These are phyloP conservation scores for Eclectus roratus DNA, from an alignment of 2,113 vertebrate genomes.

Conservation along the genomic window DNA sequence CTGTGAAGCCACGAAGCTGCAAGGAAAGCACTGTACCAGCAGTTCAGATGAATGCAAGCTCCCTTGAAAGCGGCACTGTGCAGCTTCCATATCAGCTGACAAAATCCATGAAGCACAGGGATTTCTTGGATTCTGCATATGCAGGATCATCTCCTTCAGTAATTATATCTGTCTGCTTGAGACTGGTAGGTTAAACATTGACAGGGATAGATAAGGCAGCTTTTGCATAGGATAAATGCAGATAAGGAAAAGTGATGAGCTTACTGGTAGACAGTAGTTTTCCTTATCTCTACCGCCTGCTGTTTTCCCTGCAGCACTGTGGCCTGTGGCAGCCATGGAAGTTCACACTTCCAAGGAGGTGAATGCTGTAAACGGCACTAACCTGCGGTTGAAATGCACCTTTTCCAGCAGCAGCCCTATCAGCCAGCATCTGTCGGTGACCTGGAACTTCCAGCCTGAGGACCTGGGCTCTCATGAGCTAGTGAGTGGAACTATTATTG, in stretches of 20 bases:
- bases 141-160: neutral
- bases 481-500: conserved; percentile 70
- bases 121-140: neutral
- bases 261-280: neutral
- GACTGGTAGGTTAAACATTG: neutral
- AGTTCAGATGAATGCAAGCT: neutral
- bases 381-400: conserved; percentile 87
- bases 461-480: conserved; percentile 76
- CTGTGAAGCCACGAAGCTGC: neutral
- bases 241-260: neutral
- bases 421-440: conserved; percentile 65
- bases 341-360: conserved; percentile 80
- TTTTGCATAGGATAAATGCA: neutral
- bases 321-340: conserved; percentile 74
- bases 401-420: conserved; percentile 80
- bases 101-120: neutral
- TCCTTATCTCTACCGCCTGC: neutral
- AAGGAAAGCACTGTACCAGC: neutral
- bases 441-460: conserved; percentile 89
- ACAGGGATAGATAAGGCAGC: neutral
- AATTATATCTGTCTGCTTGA: neutral
- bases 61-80: neutral
- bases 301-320: conserved; percentile 63
- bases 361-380: conserved; percentile 89
- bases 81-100: neutral